Base-by-base conservation (phyloP, 2,888 invertebrate species). In the Geotrupes spiniger region DNA sequence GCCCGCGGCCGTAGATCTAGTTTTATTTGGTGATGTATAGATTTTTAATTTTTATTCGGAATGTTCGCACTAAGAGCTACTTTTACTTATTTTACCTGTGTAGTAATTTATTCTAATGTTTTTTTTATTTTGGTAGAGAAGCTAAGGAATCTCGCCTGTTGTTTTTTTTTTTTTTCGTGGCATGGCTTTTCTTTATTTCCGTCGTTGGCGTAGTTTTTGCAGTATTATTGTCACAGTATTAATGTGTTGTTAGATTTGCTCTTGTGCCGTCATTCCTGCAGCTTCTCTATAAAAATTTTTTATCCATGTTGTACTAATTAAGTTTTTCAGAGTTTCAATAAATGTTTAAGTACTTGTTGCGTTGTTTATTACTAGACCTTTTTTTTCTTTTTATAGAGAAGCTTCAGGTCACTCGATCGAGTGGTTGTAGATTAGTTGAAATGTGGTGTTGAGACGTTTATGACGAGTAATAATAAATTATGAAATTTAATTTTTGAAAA, bases 241-340 rank as follows among this genome's bases (percentile, higher is more conserved):
- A n/a, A n/a, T n/a, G n/a, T n/a, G n/a, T 55, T 53, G 33, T 16
- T 28, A 12, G 9, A 36, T 15, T 49, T 28, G 37, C 37, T 63
- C 65, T 66, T 52, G 65, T 67, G 68, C 65, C 68, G 59, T 66
- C 63, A 63, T 70, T 71, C 69, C 66, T 61, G 61, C 69, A 68
- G 72, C 71, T 72, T 72, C 71, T 72, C 71, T 69, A 69, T 68
- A 63, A 60, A 48, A 53, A 52, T 46, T 15, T 31, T 49, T 31
- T 15, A 29, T 39, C 25, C 21, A 21, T 43, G 38, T 49, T 42
- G 42, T 44, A 36, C 14, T n/a, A 33, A 29, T 28, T 45, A 39
- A 39, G 29, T 29, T 10, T 31, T 33, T 8, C 33, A 33, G 16
- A 36, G 14, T 38, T 28, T 36, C 11, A 49, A 49, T 49, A 49